phyloP scores from a whole-genome alignment of 1,140 invertebrate species.

The Pseudomyrmex gracilis region DNA sequence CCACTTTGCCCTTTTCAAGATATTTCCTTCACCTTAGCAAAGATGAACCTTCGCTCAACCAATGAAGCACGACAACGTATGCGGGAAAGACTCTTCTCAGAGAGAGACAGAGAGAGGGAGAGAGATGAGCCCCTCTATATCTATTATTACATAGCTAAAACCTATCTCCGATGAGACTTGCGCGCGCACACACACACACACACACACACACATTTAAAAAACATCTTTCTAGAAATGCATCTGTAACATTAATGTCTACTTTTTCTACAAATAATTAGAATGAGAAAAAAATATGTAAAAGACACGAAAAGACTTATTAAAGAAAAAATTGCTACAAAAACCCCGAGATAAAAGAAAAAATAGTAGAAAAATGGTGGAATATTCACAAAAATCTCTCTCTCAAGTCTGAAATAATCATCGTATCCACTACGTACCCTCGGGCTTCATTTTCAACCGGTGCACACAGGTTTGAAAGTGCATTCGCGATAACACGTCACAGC shows the following conservation, averaged over 20 bases:
- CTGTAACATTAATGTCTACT: not conserved
- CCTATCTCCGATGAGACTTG: not conserved
- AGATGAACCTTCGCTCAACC: not conserved
- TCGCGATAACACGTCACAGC: slow-evolving; percentile 5
- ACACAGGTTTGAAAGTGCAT: not conserved
- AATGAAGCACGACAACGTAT: slow-evolving; percentile 33
- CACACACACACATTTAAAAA: too few relatives aligned
- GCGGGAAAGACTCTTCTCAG: not conserved
- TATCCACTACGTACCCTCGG: not conserved
- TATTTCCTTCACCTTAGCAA: not conserved
- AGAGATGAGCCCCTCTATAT: not conserved
- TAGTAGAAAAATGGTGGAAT: not conserved
- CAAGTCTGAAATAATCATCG: not conserved
- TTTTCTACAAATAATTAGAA: not conserved
- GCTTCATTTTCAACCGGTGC: not conserved
- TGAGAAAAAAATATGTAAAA: not conserved
- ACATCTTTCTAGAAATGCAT: not conserved
- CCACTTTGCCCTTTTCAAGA: slow-evolving; percentile 45
- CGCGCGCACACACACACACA: too few relatives aligned
- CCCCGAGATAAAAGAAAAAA: not conserved
- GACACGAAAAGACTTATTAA: too few relatives aligned
- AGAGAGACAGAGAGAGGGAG: too few relatives aligned
- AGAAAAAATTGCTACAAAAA: not conserved
- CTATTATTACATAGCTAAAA: slow-evolving; percentile 30
- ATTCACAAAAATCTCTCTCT: not conserved